Evolutionary conservation across 2,113 vertebrate genomes (phyloP).

Genomic region (Megaceryle maxima): DNA sequence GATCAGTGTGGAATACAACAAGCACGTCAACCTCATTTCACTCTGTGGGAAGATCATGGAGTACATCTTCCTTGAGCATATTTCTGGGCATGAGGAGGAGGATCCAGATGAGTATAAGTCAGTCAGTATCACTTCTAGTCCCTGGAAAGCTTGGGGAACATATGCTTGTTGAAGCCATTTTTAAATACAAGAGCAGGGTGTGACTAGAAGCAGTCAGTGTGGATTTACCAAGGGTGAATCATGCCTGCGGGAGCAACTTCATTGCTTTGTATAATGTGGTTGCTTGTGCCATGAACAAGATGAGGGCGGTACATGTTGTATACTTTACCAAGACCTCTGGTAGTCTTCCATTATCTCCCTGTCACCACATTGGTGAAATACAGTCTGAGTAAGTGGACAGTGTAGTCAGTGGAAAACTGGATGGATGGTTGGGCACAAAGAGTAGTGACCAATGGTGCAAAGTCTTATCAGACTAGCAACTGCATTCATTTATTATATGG

Average conservation of each 20-base stretch:
- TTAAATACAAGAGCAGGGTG: neutral
- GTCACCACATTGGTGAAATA: neutral
- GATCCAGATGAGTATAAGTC: neutral
- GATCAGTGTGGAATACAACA: neutral
- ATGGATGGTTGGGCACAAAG: neutral
- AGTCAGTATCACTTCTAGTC: neutral
- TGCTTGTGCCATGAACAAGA: neutral
- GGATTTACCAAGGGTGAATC: neutral
- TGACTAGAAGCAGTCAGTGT: neutral
- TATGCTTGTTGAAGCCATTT: neutral
- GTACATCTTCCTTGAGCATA: neutral
- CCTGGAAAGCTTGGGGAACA: neutral
- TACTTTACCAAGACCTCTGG: neutral
- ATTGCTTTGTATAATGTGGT: neutral
- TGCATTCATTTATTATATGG: neutral
- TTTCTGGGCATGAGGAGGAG: neutral
- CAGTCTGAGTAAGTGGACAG: too few species aligned
- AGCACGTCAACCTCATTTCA: neutral
- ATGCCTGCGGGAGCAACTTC: neutral
- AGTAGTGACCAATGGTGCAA: neutral
- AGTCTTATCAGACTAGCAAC: neutral
- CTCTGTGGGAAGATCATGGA: neutral
- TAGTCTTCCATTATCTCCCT: neutral
- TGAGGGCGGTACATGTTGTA: neutral
- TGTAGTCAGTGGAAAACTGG: neutral